Percentiles rank a stretch among this genome's conserved stretches.
Evolutionary conservation across 2,888 invertebrate species (phyloP).

Genomic region (Cephus runcator): DNA sequence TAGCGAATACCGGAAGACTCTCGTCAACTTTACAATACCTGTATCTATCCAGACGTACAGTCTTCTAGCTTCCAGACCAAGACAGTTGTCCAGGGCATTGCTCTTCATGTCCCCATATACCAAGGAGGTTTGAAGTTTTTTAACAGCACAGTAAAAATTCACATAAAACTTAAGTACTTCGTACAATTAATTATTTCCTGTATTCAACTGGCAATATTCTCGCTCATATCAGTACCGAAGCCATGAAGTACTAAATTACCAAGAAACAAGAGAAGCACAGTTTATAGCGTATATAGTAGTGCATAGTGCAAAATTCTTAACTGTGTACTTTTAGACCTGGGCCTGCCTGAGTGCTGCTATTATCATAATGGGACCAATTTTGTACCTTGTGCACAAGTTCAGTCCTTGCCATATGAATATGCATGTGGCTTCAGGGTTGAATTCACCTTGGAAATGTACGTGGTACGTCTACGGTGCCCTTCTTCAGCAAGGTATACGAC

Average conservation of each 20-base stretch:
- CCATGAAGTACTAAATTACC: not conserved
- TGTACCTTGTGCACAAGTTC: conserved; percentile 78
- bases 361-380: conserved; percentile 79
- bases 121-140: conserved; percentile 59
- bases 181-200: not conserved
- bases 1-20: conserved; percentile 66
- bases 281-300: not conserved
- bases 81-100: conserved; percentile 83
- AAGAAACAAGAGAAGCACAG: not conserved
- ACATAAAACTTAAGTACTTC: not conserved
- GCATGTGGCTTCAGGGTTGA: conserved; percentile 37
- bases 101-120: conserved; percentile 86
- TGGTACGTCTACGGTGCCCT: conserved; percentile 93
- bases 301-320: not conserved
- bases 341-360: conserved; percentile 80
- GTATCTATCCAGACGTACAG: conserved; percentile 84
- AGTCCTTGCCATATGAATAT: conserved; percentile 68
- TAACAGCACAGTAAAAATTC: not conserved
- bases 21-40: conserved; percentile 82
- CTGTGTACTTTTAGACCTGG: conserved; percentile 77
- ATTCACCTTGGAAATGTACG: conserved; percentile 73
- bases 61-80: conserved; percentile 82
- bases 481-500: conserved; percentile 82
- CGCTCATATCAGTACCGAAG: not conserved
- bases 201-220: not conserved